Evolutionary conservation across 2,113 vertebrate species (phyloP).

Genomic region (Centrocercus urophasianus): DNA sequence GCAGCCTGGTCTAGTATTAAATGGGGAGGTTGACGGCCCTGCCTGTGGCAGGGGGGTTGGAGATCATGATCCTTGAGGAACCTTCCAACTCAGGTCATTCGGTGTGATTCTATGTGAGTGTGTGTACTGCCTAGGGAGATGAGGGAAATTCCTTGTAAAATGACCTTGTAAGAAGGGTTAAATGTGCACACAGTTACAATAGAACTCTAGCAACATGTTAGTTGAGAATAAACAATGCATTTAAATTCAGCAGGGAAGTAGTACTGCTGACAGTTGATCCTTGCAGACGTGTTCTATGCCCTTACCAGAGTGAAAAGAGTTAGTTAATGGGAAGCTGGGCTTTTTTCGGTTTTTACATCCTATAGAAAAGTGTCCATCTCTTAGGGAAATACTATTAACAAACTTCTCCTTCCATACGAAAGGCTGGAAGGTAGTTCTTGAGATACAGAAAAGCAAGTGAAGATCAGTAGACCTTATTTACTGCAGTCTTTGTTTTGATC

Average conservation of each 20-base stretch:
- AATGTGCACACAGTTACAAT: neutral
- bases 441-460: neutral
- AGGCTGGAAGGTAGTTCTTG: constrained; percentile 30
- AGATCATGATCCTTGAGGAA: too few relatives aligned
- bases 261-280: neutral
- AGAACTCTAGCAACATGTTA: neutral
- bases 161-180: neutral
- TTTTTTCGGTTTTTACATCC: neutral
- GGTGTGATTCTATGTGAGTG: too few relatives aligned
- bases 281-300: neutral
- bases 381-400: neutral
- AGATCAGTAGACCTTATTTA: constrained; percentile 33
- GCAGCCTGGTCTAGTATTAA: too few relatives aligned
- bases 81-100: too few relatives aligned
- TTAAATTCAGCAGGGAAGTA: neutral
- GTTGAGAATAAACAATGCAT: neutral
- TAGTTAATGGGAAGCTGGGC: neutral
- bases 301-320: neutral
- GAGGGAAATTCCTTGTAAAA: neutral
- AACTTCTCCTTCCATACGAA: constrained; percentile 8
- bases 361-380: neutral
- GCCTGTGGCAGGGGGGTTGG: too few relatives aligned
- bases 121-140: neutral
- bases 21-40: too few relatives aligned
- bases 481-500: constrained; percentile 37